A percentile compares a stretch with the other conserved stretches of the same genome.
Conservation (phyloP, 2,797 vertebrate species). For the Pseudomugil gertrudae region DNA sequence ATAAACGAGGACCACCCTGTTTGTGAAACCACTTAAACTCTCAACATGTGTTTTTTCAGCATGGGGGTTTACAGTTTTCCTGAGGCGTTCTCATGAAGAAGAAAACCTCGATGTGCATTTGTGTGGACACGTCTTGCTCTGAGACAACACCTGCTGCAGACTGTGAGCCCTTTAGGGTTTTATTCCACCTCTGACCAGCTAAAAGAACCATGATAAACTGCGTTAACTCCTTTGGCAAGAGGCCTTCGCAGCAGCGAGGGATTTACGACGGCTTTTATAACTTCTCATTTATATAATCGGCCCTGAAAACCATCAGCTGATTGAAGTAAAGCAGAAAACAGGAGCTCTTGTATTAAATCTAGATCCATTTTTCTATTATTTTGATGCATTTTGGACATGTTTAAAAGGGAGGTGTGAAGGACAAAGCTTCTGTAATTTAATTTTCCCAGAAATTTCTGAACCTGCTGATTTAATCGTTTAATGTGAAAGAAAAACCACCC, state of each 20-base stretch:
- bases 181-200: conserved; percentile 62
- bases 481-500: not conserved
- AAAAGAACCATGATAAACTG: conserved; percentile 57
- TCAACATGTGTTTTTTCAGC: not conserved
- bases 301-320: conserved; percentile 39
- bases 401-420: not conserved
- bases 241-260: conserved; percentile 29
- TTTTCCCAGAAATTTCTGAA: not conserved
- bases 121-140: conserved; percentile 19
- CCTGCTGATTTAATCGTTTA: not conserved
- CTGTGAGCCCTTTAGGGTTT: conserved; percentile 52
- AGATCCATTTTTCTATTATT: conserved; percentile 33
- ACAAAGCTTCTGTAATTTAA: not conserved
- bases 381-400: conserved; percentile 19
- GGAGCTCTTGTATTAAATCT: conserved; percentile 10
- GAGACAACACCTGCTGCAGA: conserved; percentile 63
- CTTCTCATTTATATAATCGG: conserved; percentile 52
- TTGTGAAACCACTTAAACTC: not conserved
- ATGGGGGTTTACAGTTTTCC: not conserved
- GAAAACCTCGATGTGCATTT: not conserved
- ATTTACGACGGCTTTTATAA: conserved; percentile 55
- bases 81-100: not conserved
- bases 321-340: conserved; percentile 41
- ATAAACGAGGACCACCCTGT: not conserved
- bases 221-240: conserved; percentile 50